Base-by-base conservation (phyloP, 92 coral and sea anemone species). In the Epizoanthus rinbou region DNA sequence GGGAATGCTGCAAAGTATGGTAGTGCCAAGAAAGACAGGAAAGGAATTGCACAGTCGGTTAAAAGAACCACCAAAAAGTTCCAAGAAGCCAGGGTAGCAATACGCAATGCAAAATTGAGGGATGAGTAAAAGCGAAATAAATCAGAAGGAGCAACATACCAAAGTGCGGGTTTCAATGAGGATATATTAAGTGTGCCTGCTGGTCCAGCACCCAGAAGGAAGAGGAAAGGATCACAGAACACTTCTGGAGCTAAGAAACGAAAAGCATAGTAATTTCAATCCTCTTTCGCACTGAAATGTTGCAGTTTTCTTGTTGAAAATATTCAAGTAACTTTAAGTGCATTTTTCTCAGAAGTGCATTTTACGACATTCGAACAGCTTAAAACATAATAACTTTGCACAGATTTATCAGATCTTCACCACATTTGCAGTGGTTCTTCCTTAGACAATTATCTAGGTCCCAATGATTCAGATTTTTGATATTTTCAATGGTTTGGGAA, bases 111-210 rank as follows among this genome's bases (percentile, higher is more conserved):
- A 19, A 37, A 63, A 53, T 54, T 18, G 64, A 54, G 22, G 28
- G 73, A 63, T 39, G 73, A 41, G 54, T 35, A 64, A 80, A 64
- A 73, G 54, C 21, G n/a, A 37, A 41, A 15, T 33, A 59, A 24
- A 8, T 19, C n/a, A 39, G 86, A 82, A 69, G 57, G 86, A 16
- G 59, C 54, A 22, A 82, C 86, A 11, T 70, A 82, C 66, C 68
- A 68, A 71, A 70, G 86, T 64, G 86, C 39, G 11, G 86, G 79
- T 18, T 82, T 69, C 43, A 82, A 70, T 71, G 69, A 82, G 67
- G 86, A 54, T 3, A 69, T 69, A 69, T 21, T 69, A 45, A 19
- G 47, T 69, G 74, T 28, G 37, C 47, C 74, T 13, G 47, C 74
- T 69, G 50, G 74, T 19, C 74, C 74, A 69, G 54, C 74, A 68